phyloP scores from a whole-genome alignment of 2,797 vertebrate genomes.

The Falco biarmicus region DNA sequence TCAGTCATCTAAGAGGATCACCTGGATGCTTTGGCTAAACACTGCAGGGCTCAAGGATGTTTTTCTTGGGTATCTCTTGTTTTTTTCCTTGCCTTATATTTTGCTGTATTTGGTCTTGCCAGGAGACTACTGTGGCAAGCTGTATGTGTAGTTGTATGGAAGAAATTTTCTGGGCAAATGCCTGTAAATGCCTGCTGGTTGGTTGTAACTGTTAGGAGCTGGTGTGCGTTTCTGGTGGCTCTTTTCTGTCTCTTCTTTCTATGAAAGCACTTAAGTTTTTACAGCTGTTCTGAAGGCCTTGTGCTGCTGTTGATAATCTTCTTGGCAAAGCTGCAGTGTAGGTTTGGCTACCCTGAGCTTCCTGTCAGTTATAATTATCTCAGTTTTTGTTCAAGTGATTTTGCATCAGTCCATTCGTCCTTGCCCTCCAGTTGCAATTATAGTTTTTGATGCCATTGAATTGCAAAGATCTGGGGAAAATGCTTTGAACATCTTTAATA shows the following conservation, averaged over 20 bases:
- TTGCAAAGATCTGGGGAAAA: background rate
- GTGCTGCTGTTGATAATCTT: background rate
- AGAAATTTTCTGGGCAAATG: background rate
- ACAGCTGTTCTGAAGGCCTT: background rate
- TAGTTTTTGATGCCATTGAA: background rate
- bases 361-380: background rate
- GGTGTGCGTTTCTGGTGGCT: background rate
- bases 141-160: background rate
- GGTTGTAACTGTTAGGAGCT: background rate
- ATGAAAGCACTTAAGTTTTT: background rate
- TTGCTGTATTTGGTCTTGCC: background rate
- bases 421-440: conserved; percentile 2
- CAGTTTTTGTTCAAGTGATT: background rate
- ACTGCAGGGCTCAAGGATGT: background rate
- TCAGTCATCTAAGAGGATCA: background rate
- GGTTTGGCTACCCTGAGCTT: background rate
- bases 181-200: background rate
- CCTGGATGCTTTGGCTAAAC: fast-evolving
- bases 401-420: background rate
- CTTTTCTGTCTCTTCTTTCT: background rate
- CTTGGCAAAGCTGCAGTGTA: background rate
- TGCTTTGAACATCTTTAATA: background rate
- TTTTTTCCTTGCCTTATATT: background rate
- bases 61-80: too few species aligned
- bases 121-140: background rate